Evolutionary conservation across 2,797 vertebrate species (phyloP).

Genomic region (Lerista edwardsae): DNA sequence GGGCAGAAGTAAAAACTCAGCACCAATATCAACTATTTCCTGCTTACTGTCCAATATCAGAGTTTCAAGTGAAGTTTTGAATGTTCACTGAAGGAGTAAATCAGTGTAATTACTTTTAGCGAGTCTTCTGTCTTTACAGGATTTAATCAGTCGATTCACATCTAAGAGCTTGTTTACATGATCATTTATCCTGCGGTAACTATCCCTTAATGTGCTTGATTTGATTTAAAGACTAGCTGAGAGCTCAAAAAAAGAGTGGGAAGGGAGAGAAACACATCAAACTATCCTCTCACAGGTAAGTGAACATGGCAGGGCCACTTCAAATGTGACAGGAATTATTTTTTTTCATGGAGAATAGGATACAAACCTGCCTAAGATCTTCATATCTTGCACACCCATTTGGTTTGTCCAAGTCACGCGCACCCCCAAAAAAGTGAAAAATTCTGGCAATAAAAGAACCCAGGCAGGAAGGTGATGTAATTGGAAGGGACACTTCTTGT

Average conservation of each 20-base stretch:
- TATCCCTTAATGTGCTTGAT: constrained; percentile 18
- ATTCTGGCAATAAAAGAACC: no score
- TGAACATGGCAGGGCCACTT: neutral
- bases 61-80: constrained; percentile 22
- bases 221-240: constrained; percentile 24
- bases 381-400: neutral
- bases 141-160: constrained; percentile 49
- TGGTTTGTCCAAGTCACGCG: neutral
- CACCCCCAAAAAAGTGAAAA: no score
- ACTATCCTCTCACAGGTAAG: neutral
- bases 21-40: neutral
- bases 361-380: neutral
- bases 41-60: constrained; percentile 6
- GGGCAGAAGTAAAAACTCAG: neutral
- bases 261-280: neutral
- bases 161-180: constrained; percentile 44
- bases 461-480: no score
- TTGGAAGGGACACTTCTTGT: no score
- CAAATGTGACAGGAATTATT: neutral
- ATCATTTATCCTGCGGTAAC: constrained; percentile 30
- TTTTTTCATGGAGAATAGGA: neutral
- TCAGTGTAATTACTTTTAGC: constrained; percentile 62
- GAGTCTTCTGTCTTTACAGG: constrained; percentile 45
- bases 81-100: constrained; percentile 56
- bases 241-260: neutral